A percentile compares a stretch with the other conserved stretches of the same genome.
Evolutionary conservation across 2,888 invertebrate species (phyloP).

Genomic region (Catocala sponsa): DNA sequence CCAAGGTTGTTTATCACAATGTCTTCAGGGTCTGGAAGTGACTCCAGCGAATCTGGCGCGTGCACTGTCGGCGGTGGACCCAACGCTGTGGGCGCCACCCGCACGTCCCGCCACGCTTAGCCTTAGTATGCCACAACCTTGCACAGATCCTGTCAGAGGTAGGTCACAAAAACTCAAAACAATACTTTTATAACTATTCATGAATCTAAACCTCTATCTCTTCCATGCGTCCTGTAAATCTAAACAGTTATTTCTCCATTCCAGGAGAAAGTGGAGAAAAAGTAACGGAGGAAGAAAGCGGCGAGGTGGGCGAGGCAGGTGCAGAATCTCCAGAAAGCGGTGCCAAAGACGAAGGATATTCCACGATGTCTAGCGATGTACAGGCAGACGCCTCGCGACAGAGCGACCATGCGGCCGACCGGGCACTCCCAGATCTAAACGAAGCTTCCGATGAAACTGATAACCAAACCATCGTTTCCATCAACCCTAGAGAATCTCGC

Average conservation of each 20-base stretch:
- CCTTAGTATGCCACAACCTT: slow-evolving; percentile 89
- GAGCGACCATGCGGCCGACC: slow-evolving; percentile 86
- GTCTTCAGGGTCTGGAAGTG: slow-evolving; percentile 87
- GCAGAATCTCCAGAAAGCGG: slow-evolving; percentile 93
- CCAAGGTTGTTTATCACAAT: neutral
- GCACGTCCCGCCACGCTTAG: slow-evolving; percentile 91
- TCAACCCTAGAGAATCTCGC: slow-evolving; percentile 82
- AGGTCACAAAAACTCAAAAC: slow-evolving; percentile 7
- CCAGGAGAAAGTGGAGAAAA: slow-evolving; percentile 72
- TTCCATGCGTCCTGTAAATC: neutral
- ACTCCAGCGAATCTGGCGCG: slow-evolving; percentile 89
- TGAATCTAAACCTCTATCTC: neutral
- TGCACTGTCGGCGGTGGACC: slow-evolving; percentile 90
- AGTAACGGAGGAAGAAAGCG: slow-evolving; percentile 77
- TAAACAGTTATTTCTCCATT: neutral
- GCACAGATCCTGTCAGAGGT: slow-evolving; percentile 71
- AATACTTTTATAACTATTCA: neutral
- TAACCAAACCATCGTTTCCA: slow-evolving; percentile 86
- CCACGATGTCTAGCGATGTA: slow-evolving; percentile 94
- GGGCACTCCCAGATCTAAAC: slow-evolving; percentile 91
- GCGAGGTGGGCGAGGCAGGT: slow-evolving; percentile 90
- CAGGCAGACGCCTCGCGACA: slow-evolving; percentile 91
- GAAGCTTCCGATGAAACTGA: slow-evolving; percentile 92
- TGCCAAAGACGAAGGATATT: slow-evolving; percentile 94
- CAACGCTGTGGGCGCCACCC: slow-evolving; percentile 90